Conservation (phyloP, 2,888 invertebrate species). For the Rhamphomyia laevipes region DNA sequence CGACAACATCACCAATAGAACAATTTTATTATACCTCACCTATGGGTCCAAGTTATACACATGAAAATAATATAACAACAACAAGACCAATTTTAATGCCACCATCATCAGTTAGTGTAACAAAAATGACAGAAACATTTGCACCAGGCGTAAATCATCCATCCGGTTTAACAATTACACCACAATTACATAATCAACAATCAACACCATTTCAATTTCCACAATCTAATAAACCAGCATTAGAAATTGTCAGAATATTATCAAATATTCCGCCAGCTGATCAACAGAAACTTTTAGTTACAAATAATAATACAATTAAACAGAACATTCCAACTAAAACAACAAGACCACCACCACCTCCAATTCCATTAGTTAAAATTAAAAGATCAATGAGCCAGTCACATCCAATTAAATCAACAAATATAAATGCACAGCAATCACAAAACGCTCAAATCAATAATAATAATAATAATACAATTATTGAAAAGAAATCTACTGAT, state of each 20-base stretch:
- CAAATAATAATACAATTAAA: constrained; percentile 14
- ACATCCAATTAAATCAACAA: constrained; percentile 1
- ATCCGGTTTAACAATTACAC: constrained; percentile 17
- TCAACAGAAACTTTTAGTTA: constrained; percentile 11
- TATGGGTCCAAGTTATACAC: constrained; percentile 22
- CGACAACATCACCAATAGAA: constrained; percentile 14
- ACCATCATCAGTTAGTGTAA: constrained; percentile 30
- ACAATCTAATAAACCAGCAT: constrained; percentile 20
- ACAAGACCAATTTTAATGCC: constrained; percentile 21
- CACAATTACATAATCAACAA: constrained; percentile 11
- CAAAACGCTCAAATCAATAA: background rate
- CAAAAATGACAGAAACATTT: constrained; percentile 14
- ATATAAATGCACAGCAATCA: constrained; percentile 22
- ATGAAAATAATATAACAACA: constrained; percentile 18
- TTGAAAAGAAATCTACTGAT: constrained; percentile 15
- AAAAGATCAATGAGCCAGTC: constrained; percentile 32
- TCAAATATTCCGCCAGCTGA: constrained; percentile 18
- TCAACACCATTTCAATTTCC: background rate
- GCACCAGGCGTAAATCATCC: constrained; percentile 11
- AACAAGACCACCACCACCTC: constrained; percentile 41
- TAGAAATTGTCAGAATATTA: constrained; percentile 30
- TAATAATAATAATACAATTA: constrained; percentile 14
- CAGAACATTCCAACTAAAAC: constrained; percentile 25
- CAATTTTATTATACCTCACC: constrained; percentile 21
- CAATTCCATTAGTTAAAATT: constrained; percentile 41